Evolutionary conservation across 2,113 vertebrate species (phyloP).

Genomic region (Hemicordylus capensis): DNA sequence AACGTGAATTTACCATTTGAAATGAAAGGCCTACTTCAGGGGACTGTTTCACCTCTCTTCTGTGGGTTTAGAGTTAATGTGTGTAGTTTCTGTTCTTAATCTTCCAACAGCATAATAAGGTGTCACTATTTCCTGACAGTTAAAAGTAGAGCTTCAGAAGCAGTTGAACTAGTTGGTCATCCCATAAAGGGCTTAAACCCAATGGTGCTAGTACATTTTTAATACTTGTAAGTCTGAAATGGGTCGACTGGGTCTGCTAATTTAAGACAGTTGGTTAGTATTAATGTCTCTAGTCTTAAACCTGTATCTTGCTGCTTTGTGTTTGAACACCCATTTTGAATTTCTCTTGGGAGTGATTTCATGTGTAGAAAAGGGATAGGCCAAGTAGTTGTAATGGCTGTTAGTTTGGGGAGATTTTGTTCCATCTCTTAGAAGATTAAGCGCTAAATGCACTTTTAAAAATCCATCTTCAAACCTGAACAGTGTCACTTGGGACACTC

Average conservation of each 20-base stretch:
- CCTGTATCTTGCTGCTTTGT: conserved; percentile 58
- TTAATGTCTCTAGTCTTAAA: conserved; percentile 52
- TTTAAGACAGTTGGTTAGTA: conserved; percentile 61
- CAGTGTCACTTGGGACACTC: background rate
- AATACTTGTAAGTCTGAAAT: conserved; percentile 67
- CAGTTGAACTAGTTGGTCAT: conserved; percentile 52
- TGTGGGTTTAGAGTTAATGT: conserved; percentile 53
- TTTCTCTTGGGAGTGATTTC: conserved; percentile 64
- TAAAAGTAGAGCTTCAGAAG: conserved; percentile 68
- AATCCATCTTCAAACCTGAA: background rate
- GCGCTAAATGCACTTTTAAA: conserved; percentile 56
- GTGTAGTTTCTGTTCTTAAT: conserved; percentile 29
- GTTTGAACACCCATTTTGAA: conserved; percentile 46
- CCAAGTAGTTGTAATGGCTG: conserved; percentile 51
- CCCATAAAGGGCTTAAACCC: conserved; percentile 74
- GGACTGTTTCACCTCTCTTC: conserved; percentile 52
- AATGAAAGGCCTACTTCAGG: conserved; percentile 37
- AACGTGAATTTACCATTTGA: conserved; percentile 40
- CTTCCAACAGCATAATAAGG: conserved; percentile 19
- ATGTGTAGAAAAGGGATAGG: conserved; percentile 64
- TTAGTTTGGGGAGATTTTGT: conserved; percentile 47
- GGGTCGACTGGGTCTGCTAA: conserved; percentile 58
- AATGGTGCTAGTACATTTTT: conserved; percentile 78
- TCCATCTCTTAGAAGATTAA: conserved; percentile 57
- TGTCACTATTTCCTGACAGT: conserved; percentile 64